Conservation (phyloP, 2,113 vertebrate genomes). For the Pampusana beccarii region DNA sequence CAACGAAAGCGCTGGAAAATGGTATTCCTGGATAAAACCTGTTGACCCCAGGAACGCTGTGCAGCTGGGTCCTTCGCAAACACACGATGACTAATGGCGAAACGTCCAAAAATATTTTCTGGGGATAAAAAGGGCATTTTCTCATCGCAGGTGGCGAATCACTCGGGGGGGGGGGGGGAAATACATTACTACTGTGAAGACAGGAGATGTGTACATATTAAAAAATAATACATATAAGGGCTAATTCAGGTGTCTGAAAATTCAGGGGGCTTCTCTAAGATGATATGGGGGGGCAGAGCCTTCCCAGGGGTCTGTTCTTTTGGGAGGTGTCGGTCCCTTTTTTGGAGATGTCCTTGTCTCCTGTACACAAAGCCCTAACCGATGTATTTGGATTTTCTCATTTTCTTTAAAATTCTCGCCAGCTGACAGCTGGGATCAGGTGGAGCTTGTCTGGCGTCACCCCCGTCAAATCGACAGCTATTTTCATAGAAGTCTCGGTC, state of each 20-base stretch:
- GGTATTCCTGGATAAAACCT: fast-evolving
- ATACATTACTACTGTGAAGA: not conserved
- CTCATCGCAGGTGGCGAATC: not conserved
- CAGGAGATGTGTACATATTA: not conserved
- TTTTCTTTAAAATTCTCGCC: not conserved
- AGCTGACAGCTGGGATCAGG: not conserved
- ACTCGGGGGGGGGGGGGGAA: too few relatives aligned
- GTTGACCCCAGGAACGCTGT: not conserved
- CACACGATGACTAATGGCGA: not conserved
- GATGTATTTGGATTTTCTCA: not conserved
- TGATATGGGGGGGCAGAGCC: not conserved
- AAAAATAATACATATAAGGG: too few relatives aligned
- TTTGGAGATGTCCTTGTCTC: not conserved
- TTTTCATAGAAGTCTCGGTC: not conserved
- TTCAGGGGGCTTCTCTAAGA: not conserved
- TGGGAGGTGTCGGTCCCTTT: not conserved
- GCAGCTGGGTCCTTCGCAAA: not conserved
- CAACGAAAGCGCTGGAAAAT: not conserved
- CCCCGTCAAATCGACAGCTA: not conserved
- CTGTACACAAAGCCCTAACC: fast-evolving
- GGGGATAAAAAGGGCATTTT: not conserved
- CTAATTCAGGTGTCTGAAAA: not conserved
- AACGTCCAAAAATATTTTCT: not conserved
- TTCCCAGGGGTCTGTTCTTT: not conserved
- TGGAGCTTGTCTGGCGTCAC: not conserved